Percentiles rank a stretch among this genome's conserved stretches.
Evolutionary conservation across 2,797 vertebrate genomes (phyloP).

Genomic region (Rhadinocentrus ornatus): DNA sequence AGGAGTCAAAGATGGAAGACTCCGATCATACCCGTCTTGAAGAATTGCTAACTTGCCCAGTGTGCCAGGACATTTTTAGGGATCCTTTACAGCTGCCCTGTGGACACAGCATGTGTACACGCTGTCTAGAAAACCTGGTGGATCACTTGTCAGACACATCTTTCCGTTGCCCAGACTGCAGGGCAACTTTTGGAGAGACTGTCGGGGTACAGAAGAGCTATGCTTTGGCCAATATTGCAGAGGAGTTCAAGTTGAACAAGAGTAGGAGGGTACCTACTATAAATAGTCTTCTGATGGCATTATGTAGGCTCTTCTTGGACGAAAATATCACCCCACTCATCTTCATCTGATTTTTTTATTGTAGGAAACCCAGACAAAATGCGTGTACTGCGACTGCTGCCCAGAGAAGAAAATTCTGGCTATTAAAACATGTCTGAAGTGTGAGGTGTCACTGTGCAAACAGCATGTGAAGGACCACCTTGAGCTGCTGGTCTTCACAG

Average conservation of each 20-base stretch:
- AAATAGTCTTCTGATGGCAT: background rate
- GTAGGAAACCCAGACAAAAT: slow-evolving; percentile 37
- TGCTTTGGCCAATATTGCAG: slow-evolving; percentile 63
- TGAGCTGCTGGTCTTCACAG: slow-evolving; percentile 61
- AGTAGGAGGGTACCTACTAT: slow-evolving; percentile 37
- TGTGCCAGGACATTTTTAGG: slow-evolving; percentile 73
- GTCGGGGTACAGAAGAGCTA: slow-evolving; percentile 64
- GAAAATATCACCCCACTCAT: background rate
- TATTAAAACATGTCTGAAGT: slow-evolving; percentile 68
- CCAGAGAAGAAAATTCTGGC: slow-evolving; percentile 26
- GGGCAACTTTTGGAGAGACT: slow-evolving; percentile 33
- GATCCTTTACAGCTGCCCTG: slow-evolving; percentile 75
- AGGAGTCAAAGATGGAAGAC: slow-evolving; percentile 45
- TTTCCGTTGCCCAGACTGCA: slow-evolving; percentile 73
- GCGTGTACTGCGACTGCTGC: slow-evolving; percentile 70
- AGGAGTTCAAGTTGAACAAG: slow-evolving; percentile 60
- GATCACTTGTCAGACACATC: slow-evolving; percentile 34
- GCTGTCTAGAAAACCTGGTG: slow-evolving; percentile 59
- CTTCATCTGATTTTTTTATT: slow-evolving; percentile 1
- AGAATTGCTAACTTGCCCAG: slow-evolving; percentile 68
- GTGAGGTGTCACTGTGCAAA: slow-evolving; percentile 73
- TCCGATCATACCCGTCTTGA: slow-evolving; percentile 33
- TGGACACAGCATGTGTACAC: slow-evolving; percentile 74
- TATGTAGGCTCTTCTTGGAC: background rate
- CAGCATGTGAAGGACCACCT: slow-evolving; percentile 64